phyloP scores from a whole-genome alignment of 2,888 invertebrate species.

The Amitus sp. region DNA sequence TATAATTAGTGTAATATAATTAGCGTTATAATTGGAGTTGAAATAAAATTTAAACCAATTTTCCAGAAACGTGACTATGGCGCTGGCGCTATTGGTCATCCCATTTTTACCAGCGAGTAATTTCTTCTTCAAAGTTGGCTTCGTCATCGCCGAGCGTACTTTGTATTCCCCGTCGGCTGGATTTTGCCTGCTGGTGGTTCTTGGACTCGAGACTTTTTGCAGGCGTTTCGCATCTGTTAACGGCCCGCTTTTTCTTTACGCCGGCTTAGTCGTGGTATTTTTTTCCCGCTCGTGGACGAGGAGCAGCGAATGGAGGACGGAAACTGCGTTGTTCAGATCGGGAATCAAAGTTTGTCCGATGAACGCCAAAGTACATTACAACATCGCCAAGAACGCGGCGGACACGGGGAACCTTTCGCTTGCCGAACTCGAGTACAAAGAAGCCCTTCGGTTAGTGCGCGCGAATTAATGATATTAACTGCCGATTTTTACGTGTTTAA shows the following conservation, averaged over 20 bases:
- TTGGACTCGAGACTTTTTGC: conserved; percentile 70
- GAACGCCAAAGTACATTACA: conserved; percentile 95
- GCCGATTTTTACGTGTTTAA: too few relatives aligned
- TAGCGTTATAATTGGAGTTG: too few relatives aligned
- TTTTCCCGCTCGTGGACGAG: conserved; percentile 65
- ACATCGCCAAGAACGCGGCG: conserved; percentile 88
- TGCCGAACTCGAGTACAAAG: conserved; percentile 82
- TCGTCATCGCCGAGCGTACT: conserved; percentile 89
- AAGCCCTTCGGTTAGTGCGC: conserved; percentile 73
- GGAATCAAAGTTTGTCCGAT: conserved; percentile 89
- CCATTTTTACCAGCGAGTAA: conserved; percentile 89
- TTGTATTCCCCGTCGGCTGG: conserved; percentile 86
- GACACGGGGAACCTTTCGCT: conserved; percentile 75
- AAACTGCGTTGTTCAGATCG: conserved; percentile 81
- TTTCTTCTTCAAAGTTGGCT: conserved; percentile 86
- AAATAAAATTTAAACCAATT: too few relatives aligned
- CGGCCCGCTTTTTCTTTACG: conserved; percentile 46
- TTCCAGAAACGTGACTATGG: conserved; percentile 70
- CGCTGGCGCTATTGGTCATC: conserved; percentile 72
- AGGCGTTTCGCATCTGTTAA: conserved; percentile 37
- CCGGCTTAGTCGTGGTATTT: conserved; percentile 54
- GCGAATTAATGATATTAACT: too few relatives aligned
- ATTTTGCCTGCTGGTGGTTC: conserved; percentile 76
- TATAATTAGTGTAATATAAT: too few relatives aligned
- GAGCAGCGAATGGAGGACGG: conserved; percentile 83